Evolutionary conservation across 2,888 invertebrate species (phyloP).

Genomic region (Blera fallax): DNA sequence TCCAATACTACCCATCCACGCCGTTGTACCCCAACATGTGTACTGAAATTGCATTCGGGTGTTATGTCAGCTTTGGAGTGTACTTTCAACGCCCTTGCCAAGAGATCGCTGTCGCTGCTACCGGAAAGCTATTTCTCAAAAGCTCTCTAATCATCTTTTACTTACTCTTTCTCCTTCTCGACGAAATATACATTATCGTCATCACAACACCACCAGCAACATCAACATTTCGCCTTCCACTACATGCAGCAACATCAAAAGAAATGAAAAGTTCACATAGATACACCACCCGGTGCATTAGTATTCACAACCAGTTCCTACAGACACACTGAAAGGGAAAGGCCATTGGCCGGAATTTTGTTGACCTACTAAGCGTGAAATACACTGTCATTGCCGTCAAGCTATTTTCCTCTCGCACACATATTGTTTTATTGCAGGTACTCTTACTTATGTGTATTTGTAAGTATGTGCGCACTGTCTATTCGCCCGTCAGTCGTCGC

Average conservation of each 20-base stretch:
- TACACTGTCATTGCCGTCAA: constrained; percentile 81
- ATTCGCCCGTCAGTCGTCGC: constrained; percentile 12
- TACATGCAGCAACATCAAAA: constrained; percentile 39
- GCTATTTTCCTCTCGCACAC: constrained; percentile 73
- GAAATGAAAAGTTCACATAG: constrained; percentile 67
- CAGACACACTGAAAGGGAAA: constrained; percentile 81
- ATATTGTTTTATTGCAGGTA: constrained; percentile 44
- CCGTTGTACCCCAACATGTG: background rate
- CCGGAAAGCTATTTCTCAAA: constrained; percentile 26
- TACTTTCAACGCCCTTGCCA: background rate
- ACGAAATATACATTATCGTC: background rate
- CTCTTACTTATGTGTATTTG: no score
- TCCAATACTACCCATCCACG: background rate
- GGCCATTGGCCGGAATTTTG: constrained; percentile 83
- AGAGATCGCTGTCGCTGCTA: background rate
- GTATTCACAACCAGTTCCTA: constrained; percentile 69
- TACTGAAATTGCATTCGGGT: background rate
- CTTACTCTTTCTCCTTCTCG: background rate
- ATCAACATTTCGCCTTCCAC: constrained; percentile 3
- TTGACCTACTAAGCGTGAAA: constrained; percentile 81
- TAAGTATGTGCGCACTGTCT: background rate
- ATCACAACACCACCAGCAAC: background rate
- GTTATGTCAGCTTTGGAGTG: background rate
- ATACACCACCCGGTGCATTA: constrained; percentile 26
- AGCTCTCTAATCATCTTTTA: constrained; percentile 19